Percentiles rank a stretch among this genome's conserved stretches.
These are phyloP conservation scores for Coboldia fuscipes DNA, from an alignment of 1,140 invertebrate genomes.

Conservation along the genomic window DNA sequence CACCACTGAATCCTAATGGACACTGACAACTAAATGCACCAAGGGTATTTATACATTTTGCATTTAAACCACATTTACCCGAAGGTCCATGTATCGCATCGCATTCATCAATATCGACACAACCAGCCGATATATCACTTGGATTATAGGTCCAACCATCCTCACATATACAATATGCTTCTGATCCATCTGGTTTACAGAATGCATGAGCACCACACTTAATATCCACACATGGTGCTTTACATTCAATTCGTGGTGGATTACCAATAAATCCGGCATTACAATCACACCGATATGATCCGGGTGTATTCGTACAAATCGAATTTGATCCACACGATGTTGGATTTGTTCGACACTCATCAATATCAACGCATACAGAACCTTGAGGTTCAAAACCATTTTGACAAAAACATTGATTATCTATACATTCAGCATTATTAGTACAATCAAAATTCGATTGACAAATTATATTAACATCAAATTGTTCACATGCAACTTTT, in stretches of 20 bases:
- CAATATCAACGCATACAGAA: conserved; percentile 54
- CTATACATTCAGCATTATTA: conserved; percentile 75
- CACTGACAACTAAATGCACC: conserved; percentile 60
- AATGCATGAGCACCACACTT: conserved; percentile 71
- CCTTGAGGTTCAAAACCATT: conserved; percentile 64
- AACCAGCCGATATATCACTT: conserved; percentile 66
- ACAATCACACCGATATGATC: conserved; percentile 73
- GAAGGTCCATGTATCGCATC: conserved; percentile 49
- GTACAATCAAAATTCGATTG: conserved; percentile 77
- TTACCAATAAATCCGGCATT: conserved; percentile 63
- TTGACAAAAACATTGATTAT: conserved; percentile 77
- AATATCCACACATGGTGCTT: conserved; percentile 80
- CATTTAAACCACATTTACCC: conserved; percentile 63
- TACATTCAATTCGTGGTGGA: conserved; percentile 56
- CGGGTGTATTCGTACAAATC: conserved; percentile 61
- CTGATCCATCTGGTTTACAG: conserved; percentile 70
- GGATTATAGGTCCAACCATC: conserved; percentile 86
- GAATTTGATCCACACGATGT: conserved; percentile 55
- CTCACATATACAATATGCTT: conserved; percentile 82
- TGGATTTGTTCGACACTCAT: conserved; percentile 55
- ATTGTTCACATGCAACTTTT: conserved; percentile 68
- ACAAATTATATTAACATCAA: conserved; percentile 68
- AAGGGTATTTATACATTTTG: conserved; percentile 59
- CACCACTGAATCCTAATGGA: conserved; percentile 55
- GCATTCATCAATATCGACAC: conserved; percentile 88